Conservation (phyloP, 2,113 vertebrate genomes). For the Opisthocomus hoazin region DNA sequence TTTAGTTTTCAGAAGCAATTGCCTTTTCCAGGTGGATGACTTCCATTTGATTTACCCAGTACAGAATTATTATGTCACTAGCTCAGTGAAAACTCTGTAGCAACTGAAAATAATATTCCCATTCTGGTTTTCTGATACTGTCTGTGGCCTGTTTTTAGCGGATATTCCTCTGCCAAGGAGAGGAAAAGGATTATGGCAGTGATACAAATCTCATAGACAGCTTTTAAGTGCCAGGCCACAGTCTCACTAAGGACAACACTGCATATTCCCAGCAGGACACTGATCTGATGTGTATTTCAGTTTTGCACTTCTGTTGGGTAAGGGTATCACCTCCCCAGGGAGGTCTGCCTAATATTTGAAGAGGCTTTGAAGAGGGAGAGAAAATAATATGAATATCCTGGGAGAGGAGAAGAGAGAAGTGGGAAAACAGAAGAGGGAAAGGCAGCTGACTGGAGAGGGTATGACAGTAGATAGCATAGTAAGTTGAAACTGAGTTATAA, state of each 20-base stretch:
- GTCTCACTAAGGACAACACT: neutral
- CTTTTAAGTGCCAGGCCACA: neutral
- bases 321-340: neutral
- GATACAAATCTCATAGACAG: neutral
- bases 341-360: slow-evolving; percentile 9
- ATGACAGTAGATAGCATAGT: neutral
- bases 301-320: slow-evolving; percentile 2
- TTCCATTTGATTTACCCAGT: neutral
- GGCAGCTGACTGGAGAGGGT: neutral
- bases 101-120: neutral
- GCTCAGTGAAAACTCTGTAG: neutral
- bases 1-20: neutral
- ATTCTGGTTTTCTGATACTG: neutral
- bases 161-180: neutral
- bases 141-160: neutral
- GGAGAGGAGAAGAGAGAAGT: neutral
- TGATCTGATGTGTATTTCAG: neutral
- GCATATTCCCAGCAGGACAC: neutral
- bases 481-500: neutral
- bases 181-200: neutral
- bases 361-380: neutral
- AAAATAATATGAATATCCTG: neutral
- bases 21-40: neutral
- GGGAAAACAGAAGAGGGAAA: neutral
- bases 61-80: neutral